Conservation (phyloP, 2,888 invertebrate species). For the Ophion ventricosus region DNA sequence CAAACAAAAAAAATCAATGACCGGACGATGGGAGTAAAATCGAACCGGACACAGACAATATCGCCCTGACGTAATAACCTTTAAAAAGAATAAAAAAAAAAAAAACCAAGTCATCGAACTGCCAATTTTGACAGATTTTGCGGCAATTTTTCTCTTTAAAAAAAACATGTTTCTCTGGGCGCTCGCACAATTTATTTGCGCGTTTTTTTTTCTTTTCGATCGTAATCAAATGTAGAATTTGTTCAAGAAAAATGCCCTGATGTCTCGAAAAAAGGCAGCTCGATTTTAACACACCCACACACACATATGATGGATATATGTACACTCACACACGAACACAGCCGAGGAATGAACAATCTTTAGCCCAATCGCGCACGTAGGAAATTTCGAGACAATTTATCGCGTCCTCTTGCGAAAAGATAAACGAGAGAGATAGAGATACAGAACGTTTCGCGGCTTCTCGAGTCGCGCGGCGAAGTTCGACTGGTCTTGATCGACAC, state of each 20-base stretch:
- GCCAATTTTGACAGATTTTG: not conserved
- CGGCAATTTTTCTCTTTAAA: not conserved
- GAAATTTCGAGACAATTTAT: constrained; percentile 51
- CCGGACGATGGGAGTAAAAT: constrained; percentile 62
- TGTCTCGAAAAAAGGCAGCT: not conserved
- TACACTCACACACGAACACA: constrained; percentile 38
- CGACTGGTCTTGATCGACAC: not conserved
- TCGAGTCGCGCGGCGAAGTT: not conserved
- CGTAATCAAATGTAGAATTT: not conserved
- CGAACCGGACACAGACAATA: constrained; percentile 2
- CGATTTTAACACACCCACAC: constrained; percentile 33
- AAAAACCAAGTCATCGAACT: not conserved
- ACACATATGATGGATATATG: constrained; percentile 8
- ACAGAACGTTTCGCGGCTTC: not conserved
- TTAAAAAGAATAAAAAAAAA: constrained; percentile 23
- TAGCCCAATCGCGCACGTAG: constrained; percentile 63
- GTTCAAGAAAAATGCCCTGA: not conserved
- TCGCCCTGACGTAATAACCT: constrained; percentile 57
- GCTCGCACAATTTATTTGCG: not conserved
- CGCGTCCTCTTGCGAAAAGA: not conserved
- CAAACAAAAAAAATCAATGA: constrained; percentile 30
- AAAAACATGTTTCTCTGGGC: not conserved
- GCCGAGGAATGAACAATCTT: constrained; percentile 21
- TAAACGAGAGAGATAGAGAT: not conserved
- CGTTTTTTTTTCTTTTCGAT: constrained; percentile 2